phyloP scores from a whole-genome alignment of 2,888 invertebrate genomes.

The Brenthis ino region DNA sequence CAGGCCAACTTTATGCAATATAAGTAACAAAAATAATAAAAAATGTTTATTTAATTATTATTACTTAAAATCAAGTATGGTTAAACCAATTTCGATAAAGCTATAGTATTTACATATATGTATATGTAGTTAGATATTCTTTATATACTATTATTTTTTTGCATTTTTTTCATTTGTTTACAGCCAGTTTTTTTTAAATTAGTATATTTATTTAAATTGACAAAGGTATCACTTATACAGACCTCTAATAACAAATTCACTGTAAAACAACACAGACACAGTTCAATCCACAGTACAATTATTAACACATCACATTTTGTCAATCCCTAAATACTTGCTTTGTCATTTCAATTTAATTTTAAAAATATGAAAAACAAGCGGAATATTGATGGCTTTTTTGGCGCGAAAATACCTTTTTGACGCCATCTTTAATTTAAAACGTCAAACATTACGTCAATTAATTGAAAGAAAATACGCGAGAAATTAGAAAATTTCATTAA shows the following conservation, averaged over 20 bases:
- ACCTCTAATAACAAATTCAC: slow-evolving; percentile 40
- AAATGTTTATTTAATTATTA: no score
- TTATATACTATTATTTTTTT: no score
- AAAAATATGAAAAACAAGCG: slow-evolving; percentile 69
- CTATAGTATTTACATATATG: no score
- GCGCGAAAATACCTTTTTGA: slow-evolving; percentile 67
- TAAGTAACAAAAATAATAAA: no score
- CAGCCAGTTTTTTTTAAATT: background rate
- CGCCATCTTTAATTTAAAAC: slow-evolving; percentile 60
- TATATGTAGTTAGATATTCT: no score
- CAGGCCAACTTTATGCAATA: no score
- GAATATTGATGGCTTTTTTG: slow-evolving; percentile 67
- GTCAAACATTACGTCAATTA: slow-evolving; percentile 33
- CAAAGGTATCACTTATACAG: slow-evolving; percentile 19
- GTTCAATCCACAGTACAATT: slow-evolving; percentile 39
- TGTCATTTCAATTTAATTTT: slow-evolving; percentile 80
- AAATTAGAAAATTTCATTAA: slow-evolving; percentile 14
- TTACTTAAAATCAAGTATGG: no score
- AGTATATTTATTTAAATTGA: background rate
- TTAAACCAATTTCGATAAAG: no score
- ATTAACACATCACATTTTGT: slow-evolving; percentile 53
- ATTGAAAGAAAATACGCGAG: slow-evolving; percentile 11
- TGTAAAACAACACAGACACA: slow-evolving; percentile 39
- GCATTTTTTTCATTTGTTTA: no score
- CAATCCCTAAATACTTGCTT: slow-evolving; percentile 48